A percentile compares a stretch with the other conserved stretches of the same genome.
These are phyloP conservation scores for Botrylloides violaceus DNA, from an alignment of 23 tunicate genomes.

Conservation along the genomic window DNA sequence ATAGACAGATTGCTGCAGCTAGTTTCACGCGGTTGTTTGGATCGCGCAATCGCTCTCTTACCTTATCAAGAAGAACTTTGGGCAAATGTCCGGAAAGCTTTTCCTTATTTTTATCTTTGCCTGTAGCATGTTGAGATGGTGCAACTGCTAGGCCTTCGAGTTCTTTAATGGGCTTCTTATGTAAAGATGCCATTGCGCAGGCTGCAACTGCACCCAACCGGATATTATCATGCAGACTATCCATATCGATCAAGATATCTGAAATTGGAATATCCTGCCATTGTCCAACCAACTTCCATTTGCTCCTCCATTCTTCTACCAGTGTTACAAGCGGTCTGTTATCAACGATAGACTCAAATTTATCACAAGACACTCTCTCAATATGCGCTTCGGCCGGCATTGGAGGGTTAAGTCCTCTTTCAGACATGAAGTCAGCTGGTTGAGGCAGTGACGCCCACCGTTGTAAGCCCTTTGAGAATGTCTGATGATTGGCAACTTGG, in stretches of 20 bases:
- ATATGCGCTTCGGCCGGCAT: constrained; percentile 29
- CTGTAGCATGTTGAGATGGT: constrained; percentile 17
- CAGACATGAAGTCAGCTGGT: constrained; percentile 86
- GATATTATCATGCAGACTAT: constrained; percentile 58
- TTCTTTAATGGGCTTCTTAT: constrained; percentile 74
- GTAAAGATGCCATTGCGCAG: constrained; percentile 79
- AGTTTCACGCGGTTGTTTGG: constrained; percentile 44
- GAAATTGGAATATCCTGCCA: constrained; percentile 87
- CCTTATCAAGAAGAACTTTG: constrained; percentile 36
- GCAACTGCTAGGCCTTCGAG: constrained; percentile 45
- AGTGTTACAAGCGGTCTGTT: constrained; percentile 62
- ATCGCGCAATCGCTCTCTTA: constrained; percentile 43
- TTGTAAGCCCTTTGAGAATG: constrained; percentile 38
- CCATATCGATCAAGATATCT: constrained; percentile 63
- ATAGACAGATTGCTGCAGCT: constrained; percentile 83
- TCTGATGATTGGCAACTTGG: not conserved
- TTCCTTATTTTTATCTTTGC: constrained; percentile 9
- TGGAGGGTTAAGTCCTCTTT: constrained; percentile 72
- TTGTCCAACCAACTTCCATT: constrained; percentile 72
- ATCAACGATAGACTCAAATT: constrained; percentile 29
- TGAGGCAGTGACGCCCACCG: constrained; percentile 69
- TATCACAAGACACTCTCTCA: constrained; percentile 14
- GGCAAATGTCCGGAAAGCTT: constrained; percentile 59
- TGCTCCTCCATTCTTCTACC: constrained; percentile 79
- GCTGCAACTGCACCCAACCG: constrained; percentile 85